A percentile compares a stretch with the other conserved stretches of the same genome.
Evolutionary conservation across 2,888 invertebrate species (phyloP).

Genomic region (Polyploca ridens): DNA sequence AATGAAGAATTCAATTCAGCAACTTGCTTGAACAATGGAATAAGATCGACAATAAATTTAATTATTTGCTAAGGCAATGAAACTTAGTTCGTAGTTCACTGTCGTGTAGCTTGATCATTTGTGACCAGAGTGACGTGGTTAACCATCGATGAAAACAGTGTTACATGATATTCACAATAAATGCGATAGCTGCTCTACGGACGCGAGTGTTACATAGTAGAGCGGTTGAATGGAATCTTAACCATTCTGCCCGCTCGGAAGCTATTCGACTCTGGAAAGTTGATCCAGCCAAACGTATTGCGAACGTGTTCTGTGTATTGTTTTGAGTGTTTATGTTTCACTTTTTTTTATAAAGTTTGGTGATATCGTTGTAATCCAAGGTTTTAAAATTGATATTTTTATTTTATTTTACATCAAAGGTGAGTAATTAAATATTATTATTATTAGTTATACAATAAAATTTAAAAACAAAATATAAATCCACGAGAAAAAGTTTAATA

Average conservation of each 20-base stretch:
- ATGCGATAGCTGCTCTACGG: neutral
- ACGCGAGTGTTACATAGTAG: constrained; percentile 20
- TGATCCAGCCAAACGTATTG: constrained; percentile 47
- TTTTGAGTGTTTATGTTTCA: constrained; percentile 8
- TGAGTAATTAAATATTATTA: neutral
- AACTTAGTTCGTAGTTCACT: neutral
- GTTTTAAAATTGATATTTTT: neutral
- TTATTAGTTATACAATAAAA: too few species aligned
- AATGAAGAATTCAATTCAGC: neutral
- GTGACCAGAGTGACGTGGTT: neutral
- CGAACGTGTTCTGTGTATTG: constrained; percentile 17
- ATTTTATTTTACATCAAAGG: neutral
- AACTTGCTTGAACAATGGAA: neutral
- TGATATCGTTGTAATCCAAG: neutral
- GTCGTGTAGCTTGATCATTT: neutral
- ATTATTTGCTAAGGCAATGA: neutral
- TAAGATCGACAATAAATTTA: neutral
- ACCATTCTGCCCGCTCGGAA: neutral
- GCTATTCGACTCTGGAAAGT: constrained; percentile 51
- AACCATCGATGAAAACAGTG: neutral
- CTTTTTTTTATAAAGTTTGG: neutral
- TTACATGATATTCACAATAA: neutral
- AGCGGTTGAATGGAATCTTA: constrained; percentile 28
- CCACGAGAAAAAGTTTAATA: too few species aligned
- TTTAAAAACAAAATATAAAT: too few species aligned